Evolutionary conservation across 2,888 invertebrate species (phyloP).

Genomic region (Lacanobia oleracea): DNA sequence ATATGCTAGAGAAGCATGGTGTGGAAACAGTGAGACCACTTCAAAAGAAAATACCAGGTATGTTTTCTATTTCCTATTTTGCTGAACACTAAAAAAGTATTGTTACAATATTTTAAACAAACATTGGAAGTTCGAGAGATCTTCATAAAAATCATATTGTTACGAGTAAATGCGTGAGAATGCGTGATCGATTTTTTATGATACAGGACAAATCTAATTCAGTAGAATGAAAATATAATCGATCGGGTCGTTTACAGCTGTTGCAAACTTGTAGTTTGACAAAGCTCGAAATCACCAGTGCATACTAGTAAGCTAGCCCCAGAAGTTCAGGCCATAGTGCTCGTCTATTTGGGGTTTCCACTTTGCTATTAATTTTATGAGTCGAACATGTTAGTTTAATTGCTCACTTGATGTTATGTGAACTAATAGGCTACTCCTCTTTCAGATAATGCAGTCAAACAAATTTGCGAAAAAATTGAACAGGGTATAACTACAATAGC

Average conservation of each 20-base stretch:
- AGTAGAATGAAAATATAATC: no score
- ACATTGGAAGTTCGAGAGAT: background rate
- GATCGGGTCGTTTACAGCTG: no score
- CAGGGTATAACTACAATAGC: slow-evolving; percentile 70
- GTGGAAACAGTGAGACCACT: slow-evolving; percentile 62
- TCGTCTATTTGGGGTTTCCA: background rate
- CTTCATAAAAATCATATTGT: no score
- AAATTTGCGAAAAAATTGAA: slow-evolving; percentile 74
- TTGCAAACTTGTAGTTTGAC: no score
- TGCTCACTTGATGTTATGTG: background rate
- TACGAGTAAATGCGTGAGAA: no score
- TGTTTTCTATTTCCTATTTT: slow-evolving; percentile 11
- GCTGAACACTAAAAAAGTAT: background rate
- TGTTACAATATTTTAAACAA: background rate
- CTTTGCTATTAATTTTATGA: background rate
- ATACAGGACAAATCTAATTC: no score
- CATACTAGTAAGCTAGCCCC: no score
- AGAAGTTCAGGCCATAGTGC: background rate
- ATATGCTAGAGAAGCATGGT: slow-evolving; percentile 80
- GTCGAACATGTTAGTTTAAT: background rate
- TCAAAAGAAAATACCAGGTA: slow-evolving; percentile 77
- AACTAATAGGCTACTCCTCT: slow-evolving; percentile 45
- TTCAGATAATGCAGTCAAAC: slow-evolving; percentile 74
- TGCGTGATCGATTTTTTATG: no score
- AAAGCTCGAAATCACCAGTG: no score